Evolutionary conservation across 2,113 vertebrate species (phyloP).

Genomic region (Craseonycteris thonglongyai): DNA sequence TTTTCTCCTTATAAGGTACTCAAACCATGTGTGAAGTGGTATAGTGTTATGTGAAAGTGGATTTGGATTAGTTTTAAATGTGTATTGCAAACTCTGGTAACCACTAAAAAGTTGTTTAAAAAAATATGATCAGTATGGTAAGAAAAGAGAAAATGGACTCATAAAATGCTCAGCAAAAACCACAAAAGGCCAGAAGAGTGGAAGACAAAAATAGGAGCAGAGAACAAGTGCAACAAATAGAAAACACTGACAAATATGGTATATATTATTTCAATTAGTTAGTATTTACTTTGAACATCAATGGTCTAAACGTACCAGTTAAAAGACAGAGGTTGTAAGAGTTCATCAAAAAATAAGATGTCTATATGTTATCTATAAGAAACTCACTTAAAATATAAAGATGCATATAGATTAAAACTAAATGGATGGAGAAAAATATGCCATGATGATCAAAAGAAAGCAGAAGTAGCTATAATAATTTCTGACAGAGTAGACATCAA

Average conservation of each 20-base stretch:
- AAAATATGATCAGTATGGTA: not conserved
- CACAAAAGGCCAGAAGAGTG: not conserved
- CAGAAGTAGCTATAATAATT: not conserved
- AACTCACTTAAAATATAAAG: not conserved
- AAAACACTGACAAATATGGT: not conserved
- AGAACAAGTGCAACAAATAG: no score
- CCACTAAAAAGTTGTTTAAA: not conserved
- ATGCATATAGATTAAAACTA: not conserved
- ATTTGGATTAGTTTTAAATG: not conserved
- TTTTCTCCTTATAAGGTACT: not conserved
- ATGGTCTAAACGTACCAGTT: not conserved
- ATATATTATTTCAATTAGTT: not conserved
- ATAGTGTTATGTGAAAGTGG: not conserved
- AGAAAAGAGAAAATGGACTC: not conserved
- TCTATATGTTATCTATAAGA: not conserved
- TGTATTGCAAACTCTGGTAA: not conserved
- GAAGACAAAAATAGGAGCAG: no score
- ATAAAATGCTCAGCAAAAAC: not conserved
- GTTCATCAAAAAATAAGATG: not conserved
- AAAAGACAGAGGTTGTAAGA: not conserved
- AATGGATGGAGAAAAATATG: not conserved
- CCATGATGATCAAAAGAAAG: not conserved
- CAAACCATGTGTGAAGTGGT: not conserved
- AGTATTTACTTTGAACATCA: not conserved
- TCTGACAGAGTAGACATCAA: not conserved